Evolutionary conservation across 2,888 invertebrate genomes (phyloP), one percentile per base, ranked within the genome.

Genomic region (Stenichneumon culpator): DNA sequence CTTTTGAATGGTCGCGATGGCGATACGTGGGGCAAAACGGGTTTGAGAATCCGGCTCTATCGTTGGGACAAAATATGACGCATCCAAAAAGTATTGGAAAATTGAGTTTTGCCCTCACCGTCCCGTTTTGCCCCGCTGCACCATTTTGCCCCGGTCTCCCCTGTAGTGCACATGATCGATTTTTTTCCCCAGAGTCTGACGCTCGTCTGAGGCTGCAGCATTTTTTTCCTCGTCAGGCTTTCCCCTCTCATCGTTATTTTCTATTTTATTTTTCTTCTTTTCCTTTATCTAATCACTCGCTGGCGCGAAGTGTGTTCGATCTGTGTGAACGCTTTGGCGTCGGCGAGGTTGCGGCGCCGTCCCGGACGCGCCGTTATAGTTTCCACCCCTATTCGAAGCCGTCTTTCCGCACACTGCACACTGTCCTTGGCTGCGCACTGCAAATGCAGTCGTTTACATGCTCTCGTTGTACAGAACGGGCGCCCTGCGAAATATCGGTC

Each of bases 401-500:
- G 16, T 39, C 25, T 63, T 9, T 63, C 74, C 70, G 65, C 22
- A 6, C 60, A 1, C 28, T n/a, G 28, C 16, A 14, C 4, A 32
- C 60, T 32, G 60, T 60, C 60, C 60, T 60, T 60, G 32, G 79
- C 44, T 70, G n/a, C 67, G 67, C 47, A 0, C 60, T 25, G 39
- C 32, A 36, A 75, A 19, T 65, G 6, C 47, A 19, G 65, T 36
- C 28, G 16, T 19, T 19, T 32, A 7, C 28, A 60, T 16, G 2
- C 6, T 60, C 60, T 70, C 77, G 39, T 60, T 54, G 67, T 32
- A 50, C 63, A 22, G 63, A 63, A 16, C 52, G 60, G 70, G 70
- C 79, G 70, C 74, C 85, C 82, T 50, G 73, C 80, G 86, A 88
- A 25, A 92, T 92, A 90, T 92, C 92, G 93, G 93, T 87, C 93